Base-by-base conservation (phyloP, 2,888 invertebrate species). In the Athetis lepigone region DNA sequence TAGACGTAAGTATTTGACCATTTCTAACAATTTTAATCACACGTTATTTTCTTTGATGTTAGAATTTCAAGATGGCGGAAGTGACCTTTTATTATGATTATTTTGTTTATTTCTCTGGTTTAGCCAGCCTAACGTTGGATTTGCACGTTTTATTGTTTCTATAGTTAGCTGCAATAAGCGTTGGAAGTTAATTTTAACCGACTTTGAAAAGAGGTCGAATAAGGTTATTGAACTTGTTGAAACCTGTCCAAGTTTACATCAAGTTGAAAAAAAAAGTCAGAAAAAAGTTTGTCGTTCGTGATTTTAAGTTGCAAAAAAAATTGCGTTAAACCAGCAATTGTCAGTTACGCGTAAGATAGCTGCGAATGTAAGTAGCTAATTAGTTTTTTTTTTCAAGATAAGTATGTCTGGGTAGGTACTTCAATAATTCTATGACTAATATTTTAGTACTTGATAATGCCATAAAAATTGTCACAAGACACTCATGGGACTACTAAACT, bases 21-120 rank as follows among this genome's bases (percentile, higher is more conserved):
- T 52, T 37, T 50, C 59, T 45, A 66, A 51, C 55, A 61, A 37
- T 33, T 58, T 3, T 52, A 51, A 1, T 57, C 61, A 61, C 75
- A 74, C 65, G 65, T 57, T 50, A 60, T 39, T 57, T 29, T 40
- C 43, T 58, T 59, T 67, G 64, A 73, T 76, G 56, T 76, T n/a
- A 70, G 47, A 55, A 59, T 64, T 83, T 40, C 92, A 94, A 94
- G 86, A 94, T 94, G 94, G 94, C 94, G 88, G 89, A 87, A 80
- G 60, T 70, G 60, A 78, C 77, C 83, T 84, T 85, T 79, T 86
- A 83, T 88, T 87, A 87, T 88, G 87, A 85, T 85, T 85, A 81
- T 83, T 81, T 82, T 82, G 75, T 68, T 70, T 75, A 70, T 68
- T 78, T 72, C 80, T 67, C 63, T 71, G 61, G 55, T 72, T 68